phyloP scores from a whole-genome alignment of 1,140 invertebrate genomes.

The Tachypleus tridentatus region DNA sequence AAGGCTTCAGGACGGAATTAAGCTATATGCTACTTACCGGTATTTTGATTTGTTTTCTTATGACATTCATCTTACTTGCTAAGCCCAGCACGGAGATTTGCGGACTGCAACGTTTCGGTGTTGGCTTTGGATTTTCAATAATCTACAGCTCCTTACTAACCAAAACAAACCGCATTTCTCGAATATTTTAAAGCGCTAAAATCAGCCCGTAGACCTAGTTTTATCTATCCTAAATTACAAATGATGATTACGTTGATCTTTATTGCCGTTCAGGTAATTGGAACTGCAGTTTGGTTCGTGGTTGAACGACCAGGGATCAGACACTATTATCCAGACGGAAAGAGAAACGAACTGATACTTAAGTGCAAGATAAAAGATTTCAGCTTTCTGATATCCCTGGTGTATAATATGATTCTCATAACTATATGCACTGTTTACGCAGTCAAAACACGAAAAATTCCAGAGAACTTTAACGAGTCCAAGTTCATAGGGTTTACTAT shows the following conservation, averaged over 20 bases:
- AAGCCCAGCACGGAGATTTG: conserved; percentile 40
- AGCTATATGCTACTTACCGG: conserved; percentile 44
- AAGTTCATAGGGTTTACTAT: no score
- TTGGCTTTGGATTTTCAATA: no score
- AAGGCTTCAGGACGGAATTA: conserved; percentile 46
- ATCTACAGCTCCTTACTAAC: conserved; percentile 49
- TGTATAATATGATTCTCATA: conserved; percentile 50
- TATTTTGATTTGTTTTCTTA: conserved; percentile 39
- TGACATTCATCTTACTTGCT: conserved; percentile 39
- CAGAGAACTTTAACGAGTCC: no score
- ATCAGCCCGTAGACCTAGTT: conserved; percentile 51
- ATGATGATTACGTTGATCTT: conserved; percentile 50
- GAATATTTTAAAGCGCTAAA: conserved; percentile 48
- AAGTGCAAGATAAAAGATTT: conserved; percentile 47
- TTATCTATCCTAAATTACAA: conserved; percentile 62
- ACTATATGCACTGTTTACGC: conserved; percentile 51
- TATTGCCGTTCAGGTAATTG: conserved; percentile 42
- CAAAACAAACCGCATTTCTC: no score
- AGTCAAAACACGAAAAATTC: conserved; percentile 46
- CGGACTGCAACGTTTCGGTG: no score
- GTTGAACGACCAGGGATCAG: conserved; percentile 43
- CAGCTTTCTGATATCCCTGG: conserved; percentile 46
- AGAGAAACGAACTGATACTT: conserved; percentile 39
- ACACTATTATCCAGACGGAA: no score
- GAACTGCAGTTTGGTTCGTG: conserved; percentile 42